Conservation (phyloP, 2,888 invertebrate species). For the Dasysyrphus albostriatus region DNA sequence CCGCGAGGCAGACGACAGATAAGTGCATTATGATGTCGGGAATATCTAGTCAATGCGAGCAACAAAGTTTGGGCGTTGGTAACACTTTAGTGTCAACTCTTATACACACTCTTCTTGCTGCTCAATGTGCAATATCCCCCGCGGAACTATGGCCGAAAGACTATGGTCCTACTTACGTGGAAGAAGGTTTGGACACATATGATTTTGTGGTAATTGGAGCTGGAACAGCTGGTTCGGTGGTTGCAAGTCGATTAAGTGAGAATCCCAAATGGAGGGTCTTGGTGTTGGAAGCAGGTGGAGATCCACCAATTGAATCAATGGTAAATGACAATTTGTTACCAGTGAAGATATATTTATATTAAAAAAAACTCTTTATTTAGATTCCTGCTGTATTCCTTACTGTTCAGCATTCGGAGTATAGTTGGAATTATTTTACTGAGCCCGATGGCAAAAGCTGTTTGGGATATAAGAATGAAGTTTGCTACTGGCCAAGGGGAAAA, state of each 20-base stretch:
- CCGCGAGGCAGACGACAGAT: no score
- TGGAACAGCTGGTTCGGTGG: slow-evolving; percentile 84
- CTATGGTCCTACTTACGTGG: slow-evolving; percentile 77
- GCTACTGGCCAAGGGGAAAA: slow-evolving; percentile 87
- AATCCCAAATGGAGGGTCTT: slow-evolving; percentile 78
- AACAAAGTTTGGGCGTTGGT: slow-evolving; percentile 78
- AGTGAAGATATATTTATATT: no score
- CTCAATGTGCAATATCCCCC: slow-evolving; percentile 86
- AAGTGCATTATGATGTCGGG: not conserved
- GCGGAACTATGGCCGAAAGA: slow-evolving; percentile 86
- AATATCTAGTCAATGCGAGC: slow-evolving; percentile 75
- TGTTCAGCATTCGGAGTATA: slow-evolving; percentile 78
- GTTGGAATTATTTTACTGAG: slow-evolving; percentile 80
- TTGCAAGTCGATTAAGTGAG: slow-evolving; percentile 79
- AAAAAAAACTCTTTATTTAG: slow-evolving; percentile 54
- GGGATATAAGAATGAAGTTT: slow-evolving; percentile 78
- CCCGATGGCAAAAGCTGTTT: slow-evolving; percentile 78
- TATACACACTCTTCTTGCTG: slow-evolving; percentile 86
- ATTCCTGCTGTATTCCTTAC: slow-evolving; percentile 78
- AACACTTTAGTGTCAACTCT: slow-evolving; percentile 85
- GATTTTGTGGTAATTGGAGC: slow-evolving; percentile 85
- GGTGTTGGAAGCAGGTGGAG: slow-evolving; percentile 78
- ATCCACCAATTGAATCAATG: slow-evolving; percentile 78
- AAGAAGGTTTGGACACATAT: slow-evolving; percentile 81
- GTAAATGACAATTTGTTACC: slow-evolving; percentile 27